Evolutionary conservation across 2,888 invertebrate genomes (phyloP).

Genomic region (Melipona beecheii): DNA sequence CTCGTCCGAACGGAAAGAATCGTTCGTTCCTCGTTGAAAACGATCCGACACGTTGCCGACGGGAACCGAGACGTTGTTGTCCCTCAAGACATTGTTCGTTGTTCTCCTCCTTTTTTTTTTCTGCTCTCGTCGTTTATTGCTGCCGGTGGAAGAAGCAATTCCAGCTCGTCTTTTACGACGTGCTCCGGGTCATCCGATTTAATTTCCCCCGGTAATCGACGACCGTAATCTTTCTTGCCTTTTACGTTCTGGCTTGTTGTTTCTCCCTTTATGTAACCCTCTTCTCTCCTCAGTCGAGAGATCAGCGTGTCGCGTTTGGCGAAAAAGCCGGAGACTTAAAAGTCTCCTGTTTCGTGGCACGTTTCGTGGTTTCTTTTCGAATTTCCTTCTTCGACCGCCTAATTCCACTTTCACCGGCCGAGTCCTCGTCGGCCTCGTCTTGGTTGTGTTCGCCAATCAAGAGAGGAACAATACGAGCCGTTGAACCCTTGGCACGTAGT

Average conservation of each 20-base stretch:
- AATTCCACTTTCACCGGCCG: constrained; percentile 29
- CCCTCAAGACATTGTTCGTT: too few relatives aligned
- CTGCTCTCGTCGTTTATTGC: not conserved
- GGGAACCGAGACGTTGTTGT: not conserved
- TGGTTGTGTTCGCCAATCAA: constrained; percentile 5
- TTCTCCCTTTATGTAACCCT: constrained; percentile 12
- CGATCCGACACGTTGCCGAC: not conserved
- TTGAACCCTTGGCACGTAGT: not conserved
- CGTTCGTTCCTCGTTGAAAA: not conserved
- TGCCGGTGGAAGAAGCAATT: not conserved
- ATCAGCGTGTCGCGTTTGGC: not conserved
- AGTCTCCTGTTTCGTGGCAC: constrained; percentile 7
- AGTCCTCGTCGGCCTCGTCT: not conserved
- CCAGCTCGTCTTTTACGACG: constrained; percentile 15
- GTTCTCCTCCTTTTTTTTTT: not conserved
- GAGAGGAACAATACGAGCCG: constrained; percentile 29
- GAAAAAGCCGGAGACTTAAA: not conserved
- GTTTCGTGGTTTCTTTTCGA: constrained; percentile 4
- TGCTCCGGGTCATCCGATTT: constrained; percentile 18
- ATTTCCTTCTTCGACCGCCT: constrained; percentile 12
- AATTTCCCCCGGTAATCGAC: constrained; percentile 22
- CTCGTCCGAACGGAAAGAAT: not conserved
- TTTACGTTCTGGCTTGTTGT: not conserved
- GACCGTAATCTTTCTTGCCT: not conserved
- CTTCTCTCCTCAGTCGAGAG: not conserved